Evolutionary conservation across 2,797 vertebrate species (phyloP).

Genomic region (Pseudochirops corinnae): DNA sequence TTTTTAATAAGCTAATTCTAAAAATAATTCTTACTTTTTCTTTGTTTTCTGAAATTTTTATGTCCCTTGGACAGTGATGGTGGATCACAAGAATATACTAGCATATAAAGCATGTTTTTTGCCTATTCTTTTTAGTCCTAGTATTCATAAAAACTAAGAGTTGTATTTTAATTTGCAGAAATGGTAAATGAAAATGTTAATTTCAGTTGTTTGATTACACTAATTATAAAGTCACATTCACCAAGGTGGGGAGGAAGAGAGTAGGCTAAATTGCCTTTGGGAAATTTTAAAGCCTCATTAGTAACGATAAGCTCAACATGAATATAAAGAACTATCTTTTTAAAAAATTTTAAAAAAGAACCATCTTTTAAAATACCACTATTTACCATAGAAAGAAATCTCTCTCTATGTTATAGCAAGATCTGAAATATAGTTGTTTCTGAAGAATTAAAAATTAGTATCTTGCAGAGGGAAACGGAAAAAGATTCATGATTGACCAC

Average conservation of each 20-base stretch:
- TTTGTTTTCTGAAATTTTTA: constrained; percentile 39
- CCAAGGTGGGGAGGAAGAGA: constrained; percentile 8
- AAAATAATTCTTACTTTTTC: constrained; percentile 37
- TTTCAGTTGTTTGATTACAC: constrained; percentile 50
- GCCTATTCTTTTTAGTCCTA: constrained; percentile 46
- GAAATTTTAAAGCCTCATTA: constrained; percentile 5
- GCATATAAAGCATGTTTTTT: constrained; percentile 55
- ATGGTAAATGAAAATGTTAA: constrained; percentile 17
- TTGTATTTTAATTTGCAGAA: constrained; percentile 20
- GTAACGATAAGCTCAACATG: neutral
- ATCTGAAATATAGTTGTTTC: neutral
- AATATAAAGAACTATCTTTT: neutral
- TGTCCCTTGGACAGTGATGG: neutral
- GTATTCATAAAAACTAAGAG: constrained; percentile 54
- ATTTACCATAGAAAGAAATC: neutral
- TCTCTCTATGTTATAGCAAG: neutral
- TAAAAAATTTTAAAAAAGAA: neutral
- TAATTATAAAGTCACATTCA: constrained; percentile 29
- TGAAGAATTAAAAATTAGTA: neutral
- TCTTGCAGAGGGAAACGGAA: neutral
- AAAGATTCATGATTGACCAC: neutral
- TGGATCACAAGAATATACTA: constrained; percentile 50
- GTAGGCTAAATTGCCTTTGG: neutral
- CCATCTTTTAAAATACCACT: neutral
- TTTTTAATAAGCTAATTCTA: constrained; percentile 30